Conservation (phyloP, 1,140 invertebrate species). For the Drosophila serrata region DNA sequence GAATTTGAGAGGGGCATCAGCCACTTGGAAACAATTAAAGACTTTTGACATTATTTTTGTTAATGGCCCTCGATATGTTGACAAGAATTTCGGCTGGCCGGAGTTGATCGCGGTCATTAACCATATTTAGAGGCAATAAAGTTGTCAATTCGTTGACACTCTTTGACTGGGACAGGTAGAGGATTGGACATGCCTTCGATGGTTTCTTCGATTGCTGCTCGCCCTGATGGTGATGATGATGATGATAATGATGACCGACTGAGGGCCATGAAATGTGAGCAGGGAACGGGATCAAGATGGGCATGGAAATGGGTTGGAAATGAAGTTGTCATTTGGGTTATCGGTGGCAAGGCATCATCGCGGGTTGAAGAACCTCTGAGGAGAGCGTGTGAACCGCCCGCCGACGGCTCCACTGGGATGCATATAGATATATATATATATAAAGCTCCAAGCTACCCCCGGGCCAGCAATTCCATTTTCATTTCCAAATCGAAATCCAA, state of each 20-base stretch:
- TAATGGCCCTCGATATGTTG: constrained; percentile 59
- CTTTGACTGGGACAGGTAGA: constrained; percentile 33
- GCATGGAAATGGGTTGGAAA: constrained; percentile 41
- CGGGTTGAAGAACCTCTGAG: constrained; percentile 42
- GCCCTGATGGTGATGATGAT: neutral
- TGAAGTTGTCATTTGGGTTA: constrained; percentile 60
- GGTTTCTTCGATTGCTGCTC: constrained; percentile 31
- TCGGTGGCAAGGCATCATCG: constrained; percentile 38
- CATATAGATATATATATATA: neutral
- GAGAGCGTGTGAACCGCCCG: constrained; percentile 33
- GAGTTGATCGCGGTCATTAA: constrained; percentile 63
- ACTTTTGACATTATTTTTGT: constrained; percentile 75
- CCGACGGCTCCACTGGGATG: constrained; percentile 17
- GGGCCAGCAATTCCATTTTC: constrained; percentile 31
- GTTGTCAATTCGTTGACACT: constrained; percentile 68
- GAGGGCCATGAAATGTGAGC: constrained; percentile 50
- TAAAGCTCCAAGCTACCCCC: neutral
- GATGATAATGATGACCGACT: constrained; percentile 20
- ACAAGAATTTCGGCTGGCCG: constrained; percentile 46
- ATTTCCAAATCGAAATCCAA: constrained; percentile 37
- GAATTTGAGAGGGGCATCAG: constrained; percentile 20
- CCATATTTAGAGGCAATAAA: constrained; percentile 80
- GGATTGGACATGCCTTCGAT: constrained; percentile 60
- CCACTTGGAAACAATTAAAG: constrained; percentile 76
- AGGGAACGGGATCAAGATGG: constrained; percentile 34